Evolutionary conservation across 2,888 invertebrate species (phyloP).

Genomic region (Atherix ibis): DNA sequence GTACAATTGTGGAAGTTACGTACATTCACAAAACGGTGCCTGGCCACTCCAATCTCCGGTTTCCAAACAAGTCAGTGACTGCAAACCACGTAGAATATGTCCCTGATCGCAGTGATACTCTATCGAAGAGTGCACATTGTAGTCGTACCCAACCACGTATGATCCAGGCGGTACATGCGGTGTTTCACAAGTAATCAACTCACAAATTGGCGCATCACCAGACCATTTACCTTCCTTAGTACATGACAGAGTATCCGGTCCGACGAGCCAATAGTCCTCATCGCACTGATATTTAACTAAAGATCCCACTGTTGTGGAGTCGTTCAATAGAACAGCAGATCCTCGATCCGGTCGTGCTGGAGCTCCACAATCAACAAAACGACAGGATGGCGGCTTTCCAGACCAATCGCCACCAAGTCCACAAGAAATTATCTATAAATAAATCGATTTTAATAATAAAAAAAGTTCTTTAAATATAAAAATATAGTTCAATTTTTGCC

Average conservation of each 20-base stretch:
- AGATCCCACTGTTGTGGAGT: conserved; percentile 67
- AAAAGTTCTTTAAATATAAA: background rate
- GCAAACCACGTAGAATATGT: conserved; percentile 58
- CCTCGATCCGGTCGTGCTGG: conserved; percentile 68
- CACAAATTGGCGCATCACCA: conserved; percentile 69
- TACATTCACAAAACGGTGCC: conserved; percentile 73
- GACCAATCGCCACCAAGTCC: conserved; percentile 78
- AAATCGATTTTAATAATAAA: background rate
- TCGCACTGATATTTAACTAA: conserved; percentile 65
- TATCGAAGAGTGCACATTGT: conserved; percentile 74
- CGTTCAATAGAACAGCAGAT: conserved; percentile 52
- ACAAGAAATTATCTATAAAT: conserved; percentile 54
- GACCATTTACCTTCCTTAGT: conserved; percentile 79
- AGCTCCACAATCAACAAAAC: conserved; percentile 74
- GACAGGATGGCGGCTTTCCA: conserved; percentile 61
- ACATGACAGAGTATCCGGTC: conserved; percentile 51
- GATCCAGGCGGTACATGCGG: conserved; percentile 75
- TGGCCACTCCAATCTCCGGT: conserved; percentile 74
- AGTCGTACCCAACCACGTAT: conserved; percentile 76
- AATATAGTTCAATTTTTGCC: conserved; percentile 27
- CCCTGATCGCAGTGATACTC: conserved; percentile 81
- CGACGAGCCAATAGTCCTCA: conserved; percentile 69
- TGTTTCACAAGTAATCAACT: conserved; percentile 71
- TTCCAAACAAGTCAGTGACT: conserved; percentile 50
- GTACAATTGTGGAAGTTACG: too few species aligned